Conservation (phyloP, 1,140 invertebrate genomes). For the Orchesella cincta region DNA sequence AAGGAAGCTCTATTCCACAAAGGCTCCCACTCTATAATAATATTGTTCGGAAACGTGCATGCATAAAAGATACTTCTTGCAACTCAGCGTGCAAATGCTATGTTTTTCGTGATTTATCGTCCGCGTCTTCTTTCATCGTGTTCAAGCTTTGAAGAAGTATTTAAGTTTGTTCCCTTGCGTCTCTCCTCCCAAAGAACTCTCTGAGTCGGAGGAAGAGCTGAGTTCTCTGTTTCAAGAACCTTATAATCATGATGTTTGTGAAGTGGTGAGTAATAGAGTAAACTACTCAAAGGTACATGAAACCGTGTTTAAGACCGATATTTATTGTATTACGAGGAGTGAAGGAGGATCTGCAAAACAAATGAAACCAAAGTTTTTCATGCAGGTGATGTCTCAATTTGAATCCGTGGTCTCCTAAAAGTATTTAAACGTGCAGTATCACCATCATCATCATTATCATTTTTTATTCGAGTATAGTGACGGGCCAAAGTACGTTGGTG, state of each 20-base stretch:
- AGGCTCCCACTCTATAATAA: too few species aligned
- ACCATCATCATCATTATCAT: not conserved
- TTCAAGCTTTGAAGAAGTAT: not conserved
- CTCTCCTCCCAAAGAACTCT: not conserved
- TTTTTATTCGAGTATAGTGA: too few species aligned
- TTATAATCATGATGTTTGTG: not conserved
- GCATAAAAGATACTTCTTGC: not conserved
- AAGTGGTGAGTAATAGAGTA: not conserved
- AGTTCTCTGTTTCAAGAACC: not conserved
- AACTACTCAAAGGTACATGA: not conserved
- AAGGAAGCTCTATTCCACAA: too few species aligned
- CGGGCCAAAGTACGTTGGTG: too few species aligned
- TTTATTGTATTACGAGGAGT: not conserved
- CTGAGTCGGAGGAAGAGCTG: not conserved
- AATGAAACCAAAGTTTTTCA: not conserved
- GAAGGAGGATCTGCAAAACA: not conserved
- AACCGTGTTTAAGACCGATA: not conserved
- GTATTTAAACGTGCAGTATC: not conserved
- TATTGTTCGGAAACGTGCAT: too few species aligned
- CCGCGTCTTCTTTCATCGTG: not conserved
- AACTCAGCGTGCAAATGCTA: not conserved
- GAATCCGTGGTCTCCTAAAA: not conserved
- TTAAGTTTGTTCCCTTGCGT: not conserved
- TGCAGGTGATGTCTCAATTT: not conserved
- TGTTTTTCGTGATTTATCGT: conserved; percentile 16